These are phyloP conservation scores for Montipora efflorescens DNA, from an alignment of 64 coral and sea anemone species.

Conservation along the genomic window DNA sequence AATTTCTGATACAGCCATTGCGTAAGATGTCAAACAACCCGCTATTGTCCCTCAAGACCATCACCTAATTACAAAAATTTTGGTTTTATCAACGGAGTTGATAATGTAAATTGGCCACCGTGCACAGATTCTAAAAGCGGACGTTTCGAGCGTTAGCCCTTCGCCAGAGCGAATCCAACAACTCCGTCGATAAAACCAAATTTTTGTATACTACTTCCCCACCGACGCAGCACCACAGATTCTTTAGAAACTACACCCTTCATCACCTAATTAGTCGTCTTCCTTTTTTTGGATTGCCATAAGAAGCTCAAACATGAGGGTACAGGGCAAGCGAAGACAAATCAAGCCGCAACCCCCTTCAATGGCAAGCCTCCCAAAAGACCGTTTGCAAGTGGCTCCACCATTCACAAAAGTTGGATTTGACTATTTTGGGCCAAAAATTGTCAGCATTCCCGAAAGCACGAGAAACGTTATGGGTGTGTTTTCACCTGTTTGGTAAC, in stretches of 20 bases:
- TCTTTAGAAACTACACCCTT: too few relatives aligned
- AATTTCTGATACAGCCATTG: background rate
- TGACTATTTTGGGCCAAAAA: too few relatives aligned
- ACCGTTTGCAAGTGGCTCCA: background rate
- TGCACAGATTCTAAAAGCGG: too few relatives aligned
- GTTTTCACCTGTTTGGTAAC: conserved; percentile 29
- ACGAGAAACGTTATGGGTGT: conserved; percentile 43
- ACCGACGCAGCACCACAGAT: too few relatives aligned
- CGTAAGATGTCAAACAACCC: conserved; percentile 36
- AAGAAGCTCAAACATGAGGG: conserved; percentile 14
- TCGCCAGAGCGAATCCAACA: too few relatives aligned
- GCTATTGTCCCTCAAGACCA: background rate
- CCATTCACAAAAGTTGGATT: background rate
- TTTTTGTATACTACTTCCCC: too few relatives aligned
- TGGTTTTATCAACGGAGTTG: too few relatives aligned
- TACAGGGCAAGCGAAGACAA: conserved; percentile 13
- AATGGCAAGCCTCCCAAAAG: conserved; percentile 23
- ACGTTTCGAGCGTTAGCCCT: too few relatives aligned
- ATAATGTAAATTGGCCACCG: too few relatives aligned
- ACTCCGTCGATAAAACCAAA: too few relatives aligned
- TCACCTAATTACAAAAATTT: background rate
- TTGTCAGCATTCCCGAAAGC: background rate
- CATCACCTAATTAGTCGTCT: background rate
- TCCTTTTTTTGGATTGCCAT: conserved; percentile 24
- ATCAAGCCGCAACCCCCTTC: conserved; percentile 41